Percentiles rank a stretch among this genome's conserved stretches.
Conservation (phyloP, 1,140 invertebrate species). For the Calliphora vicina region DNA sequence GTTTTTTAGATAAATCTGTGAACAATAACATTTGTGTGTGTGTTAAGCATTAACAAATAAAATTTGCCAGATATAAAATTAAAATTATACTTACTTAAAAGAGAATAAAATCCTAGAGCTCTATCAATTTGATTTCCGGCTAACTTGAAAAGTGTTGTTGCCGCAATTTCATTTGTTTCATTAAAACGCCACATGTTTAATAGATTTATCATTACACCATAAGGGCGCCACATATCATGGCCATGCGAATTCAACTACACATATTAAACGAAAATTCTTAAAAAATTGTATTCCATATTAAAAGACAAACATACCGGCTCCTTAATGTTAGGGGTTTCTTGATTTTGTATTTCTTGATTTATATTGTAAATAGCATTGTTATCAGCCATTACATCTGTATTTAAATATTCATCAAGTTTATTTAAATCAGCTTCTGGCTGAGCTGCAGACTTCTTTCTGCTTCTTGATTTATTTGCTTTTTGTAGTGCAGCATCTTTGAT, state of each 20-base stretch:
- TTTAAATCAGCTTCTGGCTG: not conserved
- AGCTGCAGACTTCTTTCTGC: too few relatives aligned
- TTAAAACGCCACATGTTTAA: constrained; percentile 30
- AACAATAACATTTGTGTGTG: too few relatives aligned
- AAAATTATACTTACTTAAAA: constrained; percentile 33
- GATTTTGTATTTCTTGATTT: too few relatives aligned
- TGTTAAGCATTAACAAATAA: too few relatives aligned
- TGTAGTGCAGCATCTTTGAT: not conserved
- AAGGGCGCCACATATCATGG: not conserved
- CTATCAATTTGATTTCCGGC: not conserved
- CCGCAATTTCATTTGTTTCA: constrained; percentile 4
- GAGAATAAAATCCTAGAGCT: constrained; percentile 18
- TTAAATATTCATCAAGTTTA: not conserved
- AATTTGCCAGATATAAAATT: too few relatives aligned
- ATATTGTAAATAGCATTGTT: not conserved
- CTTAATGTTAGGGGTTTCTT: not conserved
- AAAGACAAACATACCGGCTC: not conserved
- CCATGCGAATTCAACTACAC: too few relatives aligned
- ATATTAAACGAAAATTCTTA: too few relatives aligned
- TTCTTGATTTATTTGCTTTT: constrained; percentile 3
- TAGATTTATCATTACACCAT: constrained; percentile 28
- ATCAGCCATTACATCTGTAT: not conserved
- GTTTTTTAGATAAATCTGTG: not conserved
- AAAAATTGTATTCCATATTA: too few relatives aligned
- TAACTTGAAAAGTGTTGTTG: not conserved